Base-by-base conservation (phyloP, 2,113 vertebrate genomes). In the Actenoides hombroni region DNA sequence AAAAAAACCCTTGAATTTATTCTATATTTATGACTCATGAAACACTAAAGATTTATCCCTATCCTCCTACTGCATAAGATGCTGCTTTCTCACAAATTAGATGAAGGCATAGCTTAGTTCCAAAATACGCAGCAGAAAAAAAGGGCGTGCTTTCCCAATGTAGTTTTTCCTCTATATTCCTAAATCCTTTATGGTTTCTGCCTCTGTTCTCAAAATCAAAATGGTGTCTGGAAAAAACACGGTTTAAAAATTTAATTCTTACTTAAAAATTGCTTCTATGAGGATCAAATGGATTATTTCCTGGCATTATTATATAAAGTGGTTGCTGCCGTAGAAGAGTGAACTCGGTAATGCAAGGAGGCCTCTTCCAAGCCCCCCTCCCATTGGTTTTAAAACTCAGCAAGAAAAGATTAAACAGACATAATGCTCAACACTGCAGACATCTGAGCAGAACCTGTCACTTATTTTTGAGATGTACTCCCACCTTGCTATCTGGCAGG, bases 381-480 rank as follows among this genome's bases (percentile, higher is more conserved):
- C 83, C 54, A 57, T 53, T 49, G 93, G 85, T 73, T 92, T 89
- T 93, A 79, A 90, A 94, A 85, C 80, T 88, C 75, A 93, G 83
- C 80, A 83, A 75, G 64, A 79, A 92, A 96, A 75, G 80, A 90
- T 95, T 93, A 96, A 90, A 88, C 85, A 93, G 86, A 63, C 20
- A 49, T 82, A 92, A 76, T 71, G 85, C 63, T 89, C 86, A 93
- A 78, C 79, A 71, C 68, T 76, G 48, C 86, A 93, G 78, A 83
- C 53, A 87, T 68, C 79, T 85, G 88, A 93, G 83, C 90, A 86
- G 68, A 87, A 86, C 51, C 78, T 86, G 90, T 81, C 85, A 86
- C 86, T 87, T 87, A 90, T 88, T 96, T 87, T 76, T 92, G 89
- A 95, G 80, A 69, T 60, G 83, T 46, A 67, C 82, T 89, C 60